Base-by-base conservation (phyloP, 2,113 vertebrate genomes). In the Tetrax tetrax region DNA sequence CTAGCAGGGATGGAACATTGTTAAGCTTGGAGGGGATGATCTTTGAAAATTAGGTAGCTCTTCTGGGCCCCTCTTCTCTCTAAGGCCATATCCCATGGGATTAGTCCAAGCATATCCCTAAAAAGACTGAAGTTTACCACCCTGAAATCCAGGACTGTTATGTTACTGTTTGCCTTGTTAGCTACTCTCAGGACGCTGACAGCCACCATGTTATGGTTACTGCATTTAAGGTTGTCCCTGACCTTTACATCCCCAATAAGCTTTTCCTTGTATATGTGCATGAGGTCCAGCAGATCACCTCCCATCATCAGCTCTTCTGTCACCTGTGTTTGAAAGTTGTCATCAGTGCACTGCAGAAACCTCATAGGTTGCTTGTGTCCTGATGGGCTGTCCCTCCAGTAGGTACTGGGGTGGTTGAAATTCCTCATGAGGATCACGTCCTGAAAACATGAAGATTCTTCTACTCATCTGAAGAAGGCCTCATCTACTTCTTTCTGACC, bases 291-390 rank as follows among this genome's bases (percentile, higher is more conserved):
- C 8, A 65, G 38, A 83, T 43, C 9, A 22, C 6, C 10, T 74
- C 15, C 4, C 10, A 24, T 10, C 12, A 37, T 61, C 29, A 68
- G 24, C 9, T 71, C 12, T 8, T 43, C 57, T 61, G 27, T 31
- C 8, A 29, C 3, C 7, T 7, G 3, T 66, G 21, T 41, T 24
- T 50, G 10, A 70, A 79, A 76, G 8, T 21, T 50, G 2, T 21
- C 54, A 63, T 47, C 17, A 48, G 5, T 4, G 5, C 5, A 14
- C 7, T 43, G 14, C 59, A 72, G 29, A 66, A 88, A 51, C 5
- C 4, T 37, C 2, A 1, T 6, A n/a, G 15, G 43, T 18, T 9
- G 0, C 12, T 72, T 53, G 10, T 37, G 33, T 61, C 53, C 1
- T 60, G 15, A 13, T 68, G 25, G 37, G 19, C 25, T 77, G 9